phyloP scores from a whole-genome alignment of 1,140 invertebrate genomes.

The Microplitis demolitor region DNA sequence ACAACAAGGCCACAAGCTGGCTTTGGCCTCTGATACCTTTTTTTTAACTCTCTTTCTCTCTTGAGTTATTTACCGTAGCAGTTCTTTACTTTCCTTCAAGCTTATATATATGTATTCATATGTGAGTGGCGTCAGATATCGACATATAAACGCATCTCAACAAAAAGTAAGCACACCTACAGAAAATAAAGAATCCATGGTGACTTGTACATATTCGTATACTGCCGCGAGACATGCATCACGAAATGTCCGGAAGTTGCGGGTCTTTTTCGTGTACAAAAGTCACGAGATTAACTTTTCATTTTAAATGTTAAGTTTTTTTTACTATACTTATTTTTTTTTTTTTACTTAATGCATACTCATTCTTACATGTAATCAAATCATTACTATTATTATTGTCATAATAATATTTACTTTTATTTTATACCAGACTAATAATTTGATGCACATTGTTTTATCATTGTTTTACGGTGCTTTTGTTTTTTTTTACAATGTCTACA shows the following conservation, averaged over 20 bases:
- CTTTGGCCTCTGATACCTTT: slow-evolving; percentile 30
- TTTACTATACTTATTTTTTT: too few relatives aligned
- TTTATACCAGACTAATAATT: not conserved
- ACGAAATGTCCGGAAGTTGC: slow-evolving; percentile 18
- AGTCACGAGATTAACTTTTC: slow-evolving; percentile 10
- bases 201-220: not conserved
- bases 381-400: not conserved
- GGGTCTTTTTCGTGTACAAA: not conserved
- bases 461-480: not conserved
- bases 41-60: not conserved
- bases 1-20: slow-evolving; percentile 27
- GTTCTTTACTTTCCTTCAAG: not conserved
- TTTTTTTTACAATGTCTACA: not conserved
- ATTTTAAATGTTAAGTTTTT: not conserved
- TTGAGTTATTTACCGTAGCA: too few relatives aligned
- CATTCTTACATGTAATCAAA: not conserved
- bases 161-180: slow-evolving; percentile 23
- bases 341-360: not conserved
- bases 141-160: not conserved
- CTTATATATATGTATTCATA: slow-evolving; percentile 22
- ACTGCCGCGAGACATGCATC: not conserved
- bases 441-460: not conserved
- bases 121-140: not conserved
- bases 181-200: not conserved
- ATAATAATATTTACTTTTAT: not conserved